These are phyloP conservation scores for Geopemphigus sp. DNA, from an alignment of 1,140 invertebrate species.

Conservation along the genomic window DNA sequence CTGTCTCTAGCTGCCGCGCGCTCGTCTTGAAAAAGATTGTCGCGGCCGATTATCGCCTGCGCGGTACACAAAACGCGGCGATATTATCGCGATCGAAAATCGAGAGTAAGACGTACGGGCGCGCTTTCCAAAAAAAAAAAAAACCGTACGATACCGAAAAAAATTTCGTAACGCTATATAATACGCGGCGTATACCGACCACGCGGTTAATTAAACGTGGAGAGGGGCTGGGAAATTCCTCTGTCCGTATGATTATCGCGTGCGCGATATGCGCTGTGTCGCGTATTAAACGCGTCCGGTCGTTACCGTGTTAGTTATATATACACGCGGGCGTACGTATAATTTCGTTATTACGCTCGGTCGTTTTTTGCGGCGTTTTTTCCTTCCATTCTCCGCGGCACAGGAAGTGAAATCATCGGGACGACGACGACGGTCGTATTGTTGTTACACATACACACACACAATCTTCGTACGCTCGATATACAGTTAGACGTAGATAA, in stretches of 20 bases:
- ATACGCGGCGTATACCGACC: neutral
- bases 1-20: no score
- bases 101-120: neutral
- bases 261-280: neutral
- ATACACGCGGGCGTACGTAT: no score
- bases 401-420: constrained; percentile 7
- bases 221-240: no score
- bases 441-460: neutral
- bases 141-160: neutral
- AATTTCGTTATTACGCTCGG: neutral
- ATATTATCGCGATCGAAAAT: neutral
- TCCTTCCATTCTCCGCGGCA: no score
- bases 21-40: no score
- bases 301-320: neutral
- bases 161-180: neutral
- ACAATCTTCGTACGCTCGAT: neutral
- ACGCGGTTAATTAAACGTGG: neutral
- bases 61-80: neutral
- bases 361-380: neutral
- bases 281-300: neutral
- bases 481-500: neutral
- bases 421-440: neutral
- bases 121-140: constrained; percentile 11
- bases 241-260: no score
- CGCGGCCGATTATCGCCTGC: no score